Evolutionary conservation across 92 coral and sea anemone species (phyloP).

Genomic region (Actinostola sp.): DNA sequence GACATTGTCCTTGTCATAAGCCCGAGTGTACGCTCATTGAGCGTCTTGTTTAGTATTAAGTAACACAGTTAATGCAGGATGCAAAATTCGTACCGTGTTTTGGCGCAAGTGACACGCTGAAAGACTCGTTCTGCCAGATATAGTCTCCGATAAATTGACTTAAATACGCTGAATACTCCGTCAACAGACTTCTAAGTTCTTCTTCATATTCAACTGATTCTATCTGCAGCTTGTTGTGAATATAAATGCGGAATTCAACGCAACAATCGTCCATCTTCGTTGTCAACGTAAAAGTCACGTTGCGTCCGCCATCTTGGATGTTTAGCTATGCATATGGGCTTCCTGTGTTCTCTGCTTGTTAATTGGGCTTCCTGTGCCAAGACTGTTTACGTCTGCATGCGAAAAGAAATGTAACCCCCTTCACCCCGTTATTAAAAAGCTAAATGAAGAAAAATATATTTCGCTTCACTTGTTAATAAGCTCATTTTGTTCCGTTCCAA

Average conservation of each 20-base stretch:
- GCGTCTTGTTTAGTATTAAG: no score
- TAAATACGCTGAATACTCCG: slow-evolving; percentile 63
- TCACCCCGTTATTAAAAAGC: no score
- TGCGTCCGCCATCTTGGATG: slow-evolving; percentile 49
- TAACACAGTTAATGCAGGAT: no score
- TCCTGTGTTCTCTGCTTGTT: no score
- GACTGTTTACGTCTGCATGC: no score
- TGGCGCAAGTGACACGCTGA: slow-evolving; percentile 43
- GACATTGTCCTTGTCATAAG: no score
- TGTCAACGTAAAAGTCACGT: slow-evolving; percentile 37
- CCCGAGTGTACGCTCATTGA: no score
- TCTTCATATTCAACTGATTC: slow-evolving; percentile 25
- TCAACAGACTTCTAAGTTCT: slow-evolving; percentile 41
- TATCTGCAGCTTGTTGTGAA: slow-evolving; percentile 22
- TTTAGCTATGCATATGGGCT: neutral
- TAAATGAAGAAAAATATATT: no score
- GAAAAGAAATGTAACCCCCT: no score
- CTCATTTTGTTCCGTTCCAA: no score
- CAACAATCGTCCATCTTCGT: slow-evolving; percentile 63
- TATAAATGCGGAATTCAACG: slow-evolving; percentile 70
- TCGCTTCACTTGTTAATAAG: no score
- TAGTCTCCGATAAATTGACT: slow-evolving; percentile 80
- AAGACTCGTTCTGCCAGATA: slow-evolving; percentile 91
- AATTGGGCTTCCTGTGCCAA: no score
- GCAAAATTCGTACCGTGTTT: slow-evolving; percentile 12